Base-by-base conservation (phyloP, 1,140 invertebrate genomes). In the Dysdera silvatica region DNA sequence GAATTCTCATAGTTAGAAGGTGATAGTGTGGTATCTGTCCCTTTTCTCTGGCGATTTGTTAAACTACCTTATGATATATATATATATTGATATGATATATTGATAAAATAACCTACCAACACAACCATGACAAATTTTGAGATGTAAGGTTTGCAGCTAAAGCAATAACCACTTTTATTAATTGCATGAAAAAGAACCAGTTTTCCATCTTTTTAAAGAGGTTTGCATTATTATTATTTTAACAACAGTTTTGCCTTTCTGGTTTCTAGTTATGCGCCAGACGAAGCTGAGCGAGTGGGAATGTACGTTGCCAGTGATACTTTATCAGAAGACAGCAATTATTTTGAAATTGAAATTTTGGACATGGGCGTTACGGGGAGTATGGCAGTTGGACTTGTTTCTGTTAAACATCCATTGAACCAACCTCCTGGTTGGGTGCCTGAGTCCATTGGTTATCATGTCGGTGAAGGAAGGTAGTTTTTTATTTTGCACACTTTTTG, bases 331-430 rank as follows among this genome's bases (percentile, higher is more conserved):
- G 74, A 77, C 14, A 67, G 72, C 48, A 74, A 74, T 62, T 79
- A 79, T 65, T 79, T 78, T 75, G 78, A 79, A 69, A 69, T 78
- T 24, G 76, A 77, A 71, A 75, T 79, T 28, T 47, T 77, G 26
- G 77, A 79, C 47, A 73, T 71, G 64, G 77, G 76, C 18, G 60
- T 74, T 12, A 61, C 69, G 31, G 72, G 72, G 33, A 69, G 69
- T 10, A 76, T 79, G 56, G 71, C 71, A 65, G 68, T 79, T 61
- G 79, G 78, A 26, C 65, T 80, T 18, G 78, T 78, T 16, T 75
- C 77, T 41, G 64, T 70, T 23, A 69, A 71, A 33, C 77, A 79
- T 70, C 74, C 75, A 8, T 65, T 79, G 37, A 75, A 79, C 68
- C 71, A 73, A 47, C 74, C 74, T 61, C 77, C 78, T 37, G 79